Conservation (phyloP, 1,140 invertebrate genomes). For the Drosophila lacertosa region DNA sequence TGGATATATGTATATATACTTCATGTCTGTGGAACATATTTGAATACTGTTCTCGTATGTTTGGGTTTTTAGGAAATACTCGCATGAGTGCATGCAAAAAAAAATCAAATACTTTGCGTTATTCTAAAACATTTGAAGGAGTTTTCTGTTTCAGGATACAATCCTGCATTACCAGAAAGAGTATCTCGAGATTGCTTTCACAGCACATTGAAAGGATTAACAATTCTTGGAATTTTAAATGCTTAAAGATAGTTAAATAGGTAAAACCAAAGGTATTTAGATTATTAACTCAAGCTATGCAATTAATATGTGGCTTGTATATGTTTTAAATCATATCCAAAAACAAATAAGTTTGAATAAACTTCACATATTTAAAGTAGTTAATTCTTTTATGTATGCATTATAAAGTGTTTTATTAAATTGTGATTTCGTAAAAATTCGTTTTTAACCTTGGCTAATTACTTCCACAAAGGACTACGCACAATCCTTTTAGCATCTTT, state of each 20-base stretch:
- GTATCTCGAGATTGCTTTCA: background rate
- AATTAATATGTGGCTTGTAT: too few relatives aligned
- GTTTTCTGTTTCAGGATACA: background rate
- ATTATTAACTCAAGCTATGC: too few relatives aligned
- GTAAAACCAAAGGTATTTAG: too few relatives aligned
- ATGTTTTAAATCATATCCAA: too few relatives aligned
- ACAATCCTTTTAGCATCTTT: background rate
- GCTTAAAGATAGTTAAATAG: too few relatives aligned
- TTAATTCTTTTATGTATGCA: too few relatives aligned
- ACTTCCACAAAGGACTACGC: background rate
- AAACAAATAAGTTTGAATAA: too few relatives aligned
- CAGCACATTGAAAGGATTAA: background rate
- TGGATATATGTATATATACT: conserved; percentile 25
- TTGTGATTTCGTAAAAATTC: too few relatives aligned
- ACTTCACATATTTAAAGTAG: too few relatives aligned
- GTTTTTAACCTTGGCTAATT: too few relatives aligned
- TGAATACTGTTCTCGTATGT: conserved; percentile 18
- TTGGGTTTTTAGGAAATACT: conserved; percentile 10
- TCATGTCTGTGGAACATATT: conserved; percentile 43
- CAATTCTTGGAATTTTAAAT: background rate
- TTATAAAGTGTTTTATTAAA: too few relatives aligned
- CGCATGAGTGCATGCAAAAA: conserved; percentile 25
- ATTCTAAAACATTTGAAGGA: conserved; percentile 5
- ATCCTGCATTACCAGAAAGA: background rate
- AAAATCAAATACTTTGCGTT: conserved; percentile 12